Percentiles rank a stretch among this genome's conserved stretches.
phyloP scores from a whole-genome alignment of 2,888 invertebrate species.

The Entomobrya multifasciata region DNA sequence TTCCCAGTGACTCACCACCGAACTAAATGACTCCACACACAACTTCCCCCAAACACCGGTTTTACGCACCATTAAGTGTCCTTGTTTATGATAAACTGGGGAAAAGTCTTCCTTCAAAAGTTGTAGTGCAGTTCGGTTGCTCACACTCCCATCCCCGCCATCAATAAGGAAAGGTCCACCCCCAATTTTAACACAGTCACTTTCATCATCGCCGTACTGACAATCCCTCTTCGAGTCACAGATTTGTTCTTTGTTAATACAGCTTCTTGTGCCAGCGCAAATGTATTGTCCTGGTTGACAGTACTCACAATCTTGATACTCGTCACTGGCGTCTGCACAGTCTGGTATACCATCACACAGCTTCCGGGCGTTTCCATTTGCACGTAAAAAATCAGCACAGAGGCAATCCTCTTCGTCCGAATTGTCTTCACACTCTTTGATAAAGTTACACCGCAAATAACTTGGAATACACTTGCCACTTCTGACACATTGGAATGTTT shows the following conservation, averaged over 20 bases:
- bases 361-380: conserved; percentile 87
- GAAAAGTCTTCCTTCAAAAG: conserved; percentile 74
- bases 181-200: conserved; percentile 86
- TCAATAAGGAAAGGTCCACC: background rate
- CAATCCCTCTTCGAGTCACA: conserved; percentile 84
- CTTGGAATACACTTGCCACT: conserved; percentile 80
- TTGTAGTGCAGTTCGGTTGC: conserved; percentile 84
- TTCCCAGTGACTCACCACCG: conserved; percentile 85
- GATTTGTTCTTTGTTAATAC: conserved; percentile 82
- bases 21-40: conserved; percentile 87
- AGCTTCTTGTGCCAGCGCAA: conserved; percentile 87
- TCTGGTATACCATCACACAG: conserved; percentile 90
- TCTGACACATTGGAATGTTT: conserved; percentile 79
- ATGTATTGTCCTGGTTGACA: conserved; percentile 86
- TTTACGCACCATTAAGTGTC: conserved; percentile 88
- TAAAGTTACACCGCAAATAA: conserved; percentile 80
- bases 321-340: conserved; percentile 91
- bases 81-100: conserved; percentile 81
- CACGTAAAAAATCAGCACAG: conserved; percentile 88
- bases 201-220: conserved; percentile 89
- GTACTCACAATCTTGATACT: conserved; percentile 87
- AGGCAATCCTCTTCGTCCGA: conserved; percentile 87
- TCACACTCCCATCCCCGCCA: conserved; percentile 89
- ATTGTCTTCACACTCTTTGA: conserved; percentile 82
- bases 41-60: conserved; percentile 90